Base-by-base conservation (phyloP, 2,113 vertebrate genomes). In the Illadopsis cleaveri region DNA sequence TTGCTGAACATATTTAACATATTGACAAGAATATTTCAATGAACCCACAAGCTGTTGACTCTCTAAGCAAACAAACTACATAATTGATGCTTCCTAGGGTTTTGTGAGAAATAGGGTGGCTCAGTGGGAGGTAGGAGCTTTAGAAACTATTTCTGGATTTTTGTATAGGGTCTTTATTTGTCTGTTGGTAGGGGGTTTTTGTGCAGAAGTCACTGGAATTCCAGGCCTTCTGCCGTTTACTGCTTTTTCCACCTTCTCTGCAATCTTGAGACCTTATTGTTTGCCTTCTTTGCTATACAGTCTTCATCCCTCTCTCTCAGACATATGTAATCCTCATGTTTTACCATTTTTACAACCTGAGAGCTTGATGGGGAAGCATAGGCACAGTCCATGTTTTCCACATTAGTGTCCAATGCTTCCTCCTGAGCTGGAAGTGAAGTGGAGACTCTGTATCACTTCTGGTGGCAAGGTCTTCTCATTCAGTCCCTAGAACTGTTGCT, bases 111-210 rank as follows among this genome's bases (percentile, higher is more conserved):
- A 15, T 35, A 40, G 12, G 2, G 6, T 47, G 35, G 24, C 22
- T 90, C 37, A 68, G 35, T 13, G 53, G 16, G 47, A 90, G 24
- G 19, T 15, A 40, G 21, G n/a, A 82, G 19, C 24, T 66, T 13
- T 47, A 91, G 44, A 54, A 70, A 7, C 4, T 53, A 12, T 44
- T 58, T 53, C n/a, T 64, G 45, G 12, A 79, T 58, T 82, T 30
- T 77, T 28, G 9, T 9, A 24, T 7, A 9, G 1, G 1, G 3
- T 30, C 30, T 76, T 82, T 69, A 13, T 76, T 64, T 83, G 12
- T 22, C 14, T 77, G 13, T 71, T 60, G 37, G 8, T 35, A n/a
- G 24, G 24, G 6, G 0, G 0, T 3, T n/a, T 61, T 48, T 62
- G 23, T 30, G 22, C 21, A 53, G 21, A 57, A 79, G 38, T 40